These are phyloP conservation scores for Gallinago stenura DNA, from an alignment of 2,797 vertebrate genomes.

Conservation along the genomic window DNA sequence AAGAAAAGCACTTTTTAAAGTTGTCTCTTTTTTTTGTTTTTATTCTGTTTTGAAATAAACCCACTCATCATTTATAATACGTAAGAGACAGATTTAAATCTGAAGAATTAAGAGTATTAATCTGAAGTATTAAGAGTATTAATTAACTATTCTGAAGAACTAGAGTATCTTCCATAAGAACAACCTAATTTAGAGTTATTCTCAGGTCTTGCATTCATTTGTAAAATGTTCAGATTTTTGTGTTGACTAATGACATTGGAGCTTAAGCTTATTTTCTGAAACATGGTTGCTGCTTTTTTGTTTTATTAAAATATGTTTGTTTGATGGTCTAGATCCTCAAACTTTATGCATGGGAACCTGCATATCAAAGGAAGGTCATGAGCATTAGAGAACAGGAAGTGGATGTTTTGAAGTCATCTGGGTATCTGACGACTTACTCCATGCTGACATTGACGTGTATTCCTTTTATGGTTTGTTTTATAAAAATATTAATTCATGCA, in stretches of 20 bases:
- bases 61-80: background rate
- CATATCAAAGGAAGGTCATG: conserved; percentile 73
- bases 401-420: conserved; percentile 70
- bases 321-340: conserved; percentile 72
- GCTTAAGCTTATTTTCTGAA: background rate
- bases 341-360: conserved; percentile 77
- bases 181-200: background rate
- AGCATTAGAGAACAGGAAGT: conserved; percentile 74
- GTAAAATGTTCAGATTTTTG: background rate
- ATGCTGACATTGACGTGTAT: conserved; percentile 74
- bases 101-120: background rate
- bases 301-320: background rate
- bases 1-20: background rate
- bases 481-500: background rate
- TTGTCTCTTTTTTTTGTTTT: background rate
- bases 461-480: conserved; percentile 74
- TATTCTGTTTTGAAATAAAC: background rate
- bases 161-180: background rate
- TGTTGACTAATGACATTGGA: background rate
- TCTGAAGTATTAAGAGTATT: background rate
- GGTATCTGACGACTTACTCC: conserved; percentile 74
- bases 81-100: background rate
- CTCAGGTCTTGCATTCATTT: background rate
- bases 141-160: too few species aligned
- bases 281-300: background rate